Percentiles rank a stretch among this genome's conserved stretches.
phyloP scores from a whole-genome alignment of 2,113 vertebrate genomes.

The Stigmatopora argus region DNA sequence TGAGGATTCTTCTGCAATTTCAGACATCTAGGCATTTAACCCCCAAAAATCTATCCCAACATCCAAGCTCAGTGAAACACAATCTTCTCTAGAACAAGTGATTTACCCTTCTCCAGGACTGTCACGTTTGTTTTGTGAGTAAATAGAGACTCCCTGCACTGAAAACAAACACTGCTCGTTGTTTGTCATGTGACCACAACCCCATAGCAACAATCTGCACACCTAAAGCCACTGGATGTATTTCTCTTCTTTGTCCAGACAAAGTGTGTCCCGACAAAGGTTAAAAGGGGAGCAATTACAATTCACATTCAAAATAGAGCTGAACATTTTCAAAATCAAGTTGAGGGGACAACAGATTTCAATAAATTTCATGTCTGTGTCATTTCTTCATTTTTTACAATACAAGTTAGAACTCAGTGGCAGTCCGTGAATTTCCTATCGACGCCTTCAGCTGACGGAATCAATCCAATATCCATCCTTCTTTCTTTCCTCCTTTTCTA shows the following conservation, averaged over 20 bases:
- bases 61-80: constrained; percentile 9
- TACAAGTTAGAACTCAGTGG: no score
- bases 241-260: constrained; percentile 44
- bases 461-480: no score
- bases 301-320: constrained; percentile 28
- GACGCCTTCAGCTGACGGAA: no score
- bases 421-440: no score
- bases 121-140: constrained; percentile 32
- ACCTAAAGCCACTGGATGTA: constrained; percentile 25
- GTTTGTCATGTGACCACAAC: constrained; percentile 20
- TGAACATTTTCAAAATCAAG: neutral
- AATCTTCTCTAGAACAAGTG: constrained; percentile 26
- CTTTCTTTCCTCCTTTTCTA: no score
- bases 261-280: constrained; percentile 50
- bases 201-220: constrained; percentile 34
- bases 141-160: constrained; percentile 28
- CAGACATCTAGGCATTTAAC: constrained; percentile 21
- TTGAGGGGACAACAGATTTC: neutral
- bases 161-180: constrained; percentile 11
- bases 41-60: constrained; percentile 19
- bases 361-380: neutral
- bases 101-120: constrained; percentile 23
- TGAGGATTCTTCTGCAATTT: constrained; percentile 28
- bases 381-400: neutral
- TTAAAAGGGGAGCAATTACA: constrained; percentile 53